phyloP scores from a whole-genome alignment of 1,140 invertebrate genomes.

The Thaumatotibia leucotreta region DNA sequence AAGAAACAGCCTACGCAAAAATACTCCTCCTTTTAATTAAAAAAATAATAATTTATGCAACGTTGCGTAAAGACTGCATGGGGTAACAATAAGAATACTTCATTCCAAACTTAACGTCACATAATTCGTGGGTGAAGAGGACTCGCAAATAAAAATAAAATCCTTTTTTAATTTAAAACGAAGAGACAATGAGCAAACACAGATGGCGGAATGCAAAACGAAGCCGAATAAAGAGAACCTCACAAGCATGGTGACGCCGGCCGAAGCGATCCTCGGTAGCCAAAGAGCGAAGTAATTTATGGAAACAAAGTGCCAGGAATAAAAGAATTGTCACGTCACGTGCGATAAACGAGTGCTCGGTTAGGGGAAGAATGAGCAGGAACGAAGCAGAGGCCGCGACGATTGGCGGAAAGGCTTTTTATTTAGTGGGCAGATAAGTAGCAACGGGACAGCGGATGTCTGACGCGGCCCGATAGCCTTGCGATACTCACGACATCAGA shows the following conservation, averaged over 20 bases:
- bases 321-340: constrained; percentile 59
- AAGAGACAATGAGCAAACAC: constrained; percentile 73
- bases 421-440: constrained; percentile 47
- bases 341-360: constrained; percentile 42
- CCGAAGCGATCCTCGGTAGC: constrained; percentile 45
- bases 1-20: neutral
- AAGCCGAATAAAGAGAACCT: constrained; percentile 42
- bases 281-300: constrained; percentile 52
- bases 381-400: constrained; percentile 22
- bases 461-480: constrained; percentile 34
- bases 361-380: constrained; percentile 25
- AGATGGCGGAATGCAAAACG: constrained; percentile 71
- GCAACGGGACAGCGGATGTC: constrained; percentile 41
- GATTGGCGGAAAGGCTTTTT: constrained; percentile 37
- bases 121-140: constrained; percentile 65
- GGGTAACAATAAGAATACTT: constrained; percentile 66
- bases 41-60: constrained; percentile 69
- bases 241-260: constrained; percentile 38
- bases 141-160: constrained; percentile 53
- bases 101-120: constrained; percentile 69
- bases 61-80: constrained; percentile 53
- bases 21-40: constrained; percentile 52
- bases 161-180: constrained; percentile 63
- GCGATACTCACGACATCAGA: constrained; percentile 57
- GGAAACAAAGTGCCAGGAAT: constrained; percentile 52